A percentile compares a stretch with the other conserved stretches of the same genome.
phyloP scores from a whole-genome alignment of 2,113 vertebrate species.

The Peromyscus polionotus region DNA sequence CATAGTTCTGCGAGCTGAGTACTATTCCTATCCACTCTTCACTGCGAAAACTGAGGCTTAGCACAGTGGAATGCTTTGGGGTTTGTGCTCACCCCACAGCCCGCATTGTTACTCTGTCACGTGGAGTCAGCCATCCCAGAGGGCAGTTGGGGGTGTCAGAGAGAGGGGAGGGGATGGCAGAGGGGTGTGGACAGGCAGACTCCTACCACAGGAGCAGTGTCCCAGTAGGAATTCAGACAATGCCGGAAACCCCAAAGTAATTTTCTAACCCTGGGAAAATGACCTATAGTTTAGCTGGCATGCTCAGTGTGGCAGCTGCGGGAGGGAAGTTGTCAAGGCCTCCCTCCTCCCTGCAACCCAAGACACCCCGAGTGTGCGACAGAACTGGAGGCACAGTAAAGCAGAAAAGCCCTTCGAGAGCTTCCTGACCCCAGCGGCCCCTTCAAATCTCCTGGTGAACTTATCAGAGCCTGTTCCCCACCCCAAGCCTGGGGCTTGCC shows the following conservation, averaged over 20 bases:
- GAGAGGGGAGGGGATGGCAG: background rate
- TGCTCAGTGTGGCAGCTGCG: background rate
- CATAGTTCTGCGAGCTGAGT: background rate
- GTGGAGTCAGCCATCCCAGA: slow-evolving; percentile 1
- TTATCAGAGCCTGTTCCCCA: background rate
- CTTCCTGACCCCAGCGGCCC: background rate
- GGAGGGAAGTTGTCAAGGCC: background rate
- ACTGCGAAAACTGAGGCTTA: background rate
- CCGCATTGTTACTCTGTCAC: slow-evolving; percentile 26
- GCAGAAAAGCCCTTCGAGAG: background rate
- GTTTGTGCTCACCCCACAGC: background rate
- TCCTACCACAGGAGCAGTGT: slow-evolving; percentile 75
- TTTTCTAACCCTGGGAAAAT: slow-evolving; percentile 69
- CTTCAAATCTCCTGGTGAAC: background rate
- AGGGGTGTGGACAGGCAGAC: slow-evolving; percentile 71
- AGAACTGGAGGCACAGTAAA: background rate
- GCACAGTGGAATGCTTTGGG: background rate
- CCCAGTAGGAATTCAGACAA: slow-evolving; percentile 80
- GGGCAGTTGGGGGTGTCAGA: background rate
- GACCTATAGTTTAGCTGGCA: slow-evolving; percentile 47
- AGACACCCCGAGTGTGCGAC: background rate
- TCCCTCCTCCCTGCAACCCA: background rate
- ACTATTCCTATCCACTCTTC: background rate
- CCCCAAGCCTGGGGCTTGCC: background rate
- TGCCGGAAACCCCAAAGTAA: slow-evolving; percentile 77